A percentile compares a stretch with the other conserved stretches of the same genome.
Conservation (phyloP, 1,140 invertebrate species). For the Sycophila sp. region DNA sequence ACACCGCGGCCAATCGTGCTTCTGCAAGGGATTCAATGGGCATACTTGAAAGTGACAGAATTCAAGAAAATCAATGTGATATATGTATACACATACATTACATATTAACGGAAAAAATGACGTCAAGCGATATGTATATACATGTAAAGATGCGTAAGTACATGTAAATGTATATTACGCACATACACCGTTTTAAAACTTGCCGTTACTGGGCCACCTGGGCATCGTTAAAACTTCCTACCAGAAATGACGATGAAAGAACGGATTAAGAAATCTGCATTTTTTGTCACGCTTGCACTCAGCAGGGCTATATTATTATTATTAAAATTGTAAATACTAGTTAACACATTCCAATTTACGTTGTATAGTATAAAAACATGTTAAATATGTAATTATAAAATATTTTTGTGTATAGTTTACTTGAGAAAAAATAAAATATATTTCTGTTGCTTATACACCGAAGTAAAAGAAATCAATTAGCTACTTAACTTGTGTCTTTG, state of each 20-base stretch:
- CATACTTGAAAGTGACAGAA: slow-evolving; percentile 60
- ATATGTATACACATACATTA: slow-evolving; percentile 55
- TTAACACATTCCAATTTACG: slow-evolving; percentile 41
- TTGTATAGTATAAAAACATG: slow-evolving; percentile 64
- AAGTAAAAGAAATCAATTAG: slow-evolving; percentile 53
- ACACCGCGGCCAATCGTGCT: slow-evolving; percentile 53
- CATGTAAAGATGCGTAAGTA: slow-evolving; percentile 40
- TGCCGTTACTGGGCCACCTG: slow-evolving; percentile 46
- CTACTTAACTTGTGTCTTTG: slow-evolving; percentile 52
- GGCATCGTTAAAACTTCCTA: slow-evolving; percentile 57
- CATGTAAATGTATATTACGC: too few relatives aligned
- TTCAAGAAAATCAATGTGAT: slow-evolving; percentile 51
- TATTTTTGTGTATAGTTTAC: slow-evolving; percentile 61
- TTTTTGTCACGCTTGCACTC: slow-evolving; percentile 62
- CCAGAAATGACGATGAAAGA: slow-evolving; percentile 18
- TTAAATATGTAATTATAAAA: slow-evolving; percentile 40
- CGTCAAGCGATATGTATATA: slow-evolving; percentile 47
- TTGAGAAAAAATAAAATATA: slow-evolving; percentile 48
- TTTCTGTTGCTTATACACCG: slow-evolving; percentile 31
- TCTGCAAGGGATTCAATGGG: slow-evolving; percentile 65
- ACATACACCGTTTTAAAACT: slow-evolving; percentile 32
- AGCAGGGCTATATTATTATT: slow-evolving; percentile 61
- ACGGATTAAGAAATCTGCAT: slow-evolving; percentile 49
- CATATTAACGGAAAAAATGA: slow-evolving; percentile 44
- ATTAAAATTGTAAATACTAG: slow-evolving; percentile 65